Conservation (phyloP, 2,888 invertebrate species). For the Dyspetes luteomarginatus region DNA sequence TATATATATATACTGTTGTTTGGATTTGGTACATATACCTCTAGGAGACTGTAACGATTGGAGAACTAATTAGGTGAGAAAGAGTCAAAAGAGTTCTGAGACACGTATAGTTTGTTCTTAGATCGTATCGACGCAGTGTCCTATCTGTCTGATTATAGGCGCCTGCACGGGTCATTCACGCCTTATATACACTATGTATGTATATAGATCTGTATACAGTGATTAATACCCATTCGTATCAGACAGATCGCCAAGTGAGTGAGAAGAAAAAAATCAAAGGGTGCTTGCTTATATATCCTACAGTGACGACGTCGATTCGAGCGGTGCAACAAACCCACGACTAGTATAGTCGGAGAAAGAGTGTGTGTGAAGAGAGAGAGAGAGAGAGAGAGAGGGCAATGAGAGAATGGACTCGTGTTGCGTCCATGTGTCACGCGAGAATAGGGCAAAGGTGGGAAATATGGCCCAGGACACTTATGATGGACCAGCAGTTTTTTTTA, state of each 20-base stretch:
- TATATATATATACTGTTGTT: neutral
- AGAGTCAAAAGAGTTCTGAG: conserved; percentile 2
- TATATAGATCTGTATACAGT: conserved; percentile 1
- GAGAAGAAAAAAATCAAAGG: conserved; percentile 20
- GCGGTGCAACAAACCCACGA: no score
- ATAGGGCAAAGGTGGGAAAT: no score
- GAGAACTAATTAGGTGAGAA: conserved; percentile 56
- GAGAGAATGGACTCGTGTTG: conserved; percentile 18
- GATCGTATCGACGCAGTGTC: conserved; percentile 42
- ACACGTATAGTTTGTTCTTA: conserved; percentile 21
- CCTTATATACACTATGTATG: neutral
- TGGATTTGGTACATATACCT: neutral
- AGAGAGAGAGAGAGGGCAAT: neutral
- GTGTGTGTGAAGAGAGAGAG: neutral
- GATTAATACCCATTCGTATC: conserved; percentile 39
- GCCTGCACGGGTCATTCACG: neutral
- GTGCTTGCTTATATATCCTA: neutral
- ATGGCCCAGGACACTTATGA: no score
- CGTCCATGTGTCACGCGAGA: neutral
- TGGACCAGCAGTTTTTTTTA: no score
- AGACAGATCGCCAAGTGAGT: conserved; percentile 12
- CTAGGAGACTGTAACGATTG: conserved; percentile 6
- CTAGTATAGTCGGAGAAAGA: no score
- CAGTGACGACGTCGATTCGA: no score
- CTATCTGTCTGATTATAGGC: conserved; percentile 39